Percentiles rank a stretch among this genome's conserved stretches.
phyloP scores from a whole-genome alignment of 2,888 invertebrate genomes.

The Calameuta idolon region DNA sequence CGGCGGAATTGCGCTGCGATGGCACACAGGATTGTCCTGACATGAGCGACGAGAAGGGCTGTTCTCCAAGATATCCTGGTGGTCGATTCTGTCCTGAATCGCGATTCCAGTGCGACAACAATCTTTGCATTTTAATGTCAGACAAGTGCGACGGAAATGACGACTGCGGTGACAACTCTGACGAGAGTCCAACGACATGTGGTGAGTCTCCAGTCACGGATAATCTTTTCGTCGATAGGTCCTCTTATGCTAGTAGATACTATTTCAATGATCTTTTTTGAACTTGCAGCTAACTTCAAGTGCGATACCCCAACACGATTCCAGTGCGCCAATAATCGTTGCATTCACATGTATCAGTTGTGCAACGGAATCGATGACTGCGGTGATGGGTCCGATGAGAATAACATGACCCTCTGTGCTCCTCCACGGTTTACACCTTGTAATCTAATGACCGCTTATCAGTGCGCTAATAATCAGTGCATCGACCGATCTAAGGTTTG shows the following conservation, averaged over 20 bases:
- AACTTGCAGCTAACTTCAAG: constrained; percentile 76
- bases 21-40: constrained; percentile 91
- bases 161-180: constrained; percentile 92
- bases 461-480: constrained; percentile 90
- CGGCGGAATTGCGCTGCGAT: constrained; percentile 88
- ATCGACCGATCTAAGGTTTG: constrained; percentile 84
- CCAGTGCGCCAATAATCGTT: constrained; percentile 91
- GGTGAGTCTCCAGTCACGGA: constrained; percentile 56
- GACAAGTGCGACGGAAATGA: constrained; percentile 94
- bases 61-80: constrained; percentile 88
- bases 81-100: constrained; percentile 91
- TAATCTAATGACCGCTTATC: constrained; percentile 83
- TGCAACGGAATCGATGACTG: constrained; percentile 95
- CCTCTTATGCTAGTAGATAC: not conserved
- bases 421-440: constrained; percentile 78
- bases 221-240: not conserved
- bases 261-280: not conserved
- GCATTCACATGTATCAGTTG: constrained; percentile 85
- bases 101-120: constrained; percentile 92
- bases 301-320: constrained; percentile 87
- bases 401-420: constrained; percentile 91
- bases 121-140: constrained; percentile 88
- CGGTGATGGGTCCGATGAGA: constrained; percentile 95
- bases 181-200: constrained; percentile 85
- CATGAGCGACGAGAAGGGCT: constrained; percentile 89